Base-by-base conservation (phyloP, 2,113 vertebrate genomes). In the Sceloporus tristichus region DNA sequence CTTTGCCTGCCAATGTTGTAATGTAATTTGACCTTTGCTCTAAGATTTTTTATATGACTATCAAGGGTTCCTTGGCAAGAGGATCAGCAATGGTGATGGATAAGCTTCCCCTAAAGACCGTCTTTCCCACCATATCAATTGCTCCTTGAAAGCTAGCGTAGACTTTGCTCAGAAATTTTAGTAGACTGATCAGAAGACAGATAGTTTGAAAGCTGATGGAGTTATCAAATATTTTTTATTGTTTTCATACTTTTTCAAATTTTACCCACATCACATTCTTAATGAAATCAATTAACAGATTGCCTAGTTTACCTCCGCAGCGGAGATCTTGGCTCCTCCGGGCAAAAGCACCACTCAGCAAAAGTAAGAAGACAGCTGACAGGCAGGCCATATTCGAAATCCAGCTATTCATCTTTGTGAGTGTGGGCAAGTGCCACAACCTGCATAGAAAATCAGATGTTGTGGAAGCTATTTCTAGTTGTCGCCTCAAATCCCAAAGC, bases 311-410 rank as follows among this genome's bases (percentile, higher is more conserved):
- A 97, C 97, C 97, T 96, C 97, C 97, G 70, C 97, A 97, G 75
- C 95, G 96, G 84, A 97, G 94, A 94, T 97, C 97, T 90, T 97
- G 97, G 90, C 97, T 96, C 79, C 95, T 96, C 84, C 96, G 94
- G 77, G 96, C 93, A 18, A 93, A 81, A 14, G 82, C 89, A 4
- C 34, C 2, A 75, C 91, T 92, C 93, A 96, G 87, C 83, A 97
- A 90, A 23, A 85, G 54, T 21, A 92, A 95, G 85, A 95, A 3
- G 82, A 96, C 87, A 81, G 91, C 13, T 5, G 91, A 88, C 82
- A 95, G 87, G 84, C 93, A 86, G 59, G 96, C 90, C 89, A 18
- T 70, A 1, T 87, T 75, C 0, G 4, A 86, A 82, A 85, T 80
- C 34, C 87, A 71, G 87, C 86, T 91, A 93, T 87, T 92, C 97